Evolutionary conservation across 2,888 invertebrate genomes (phyloP), one percentile per base, ranked within the genome.

Genomic region (Dioctria rufipes): DNA sequence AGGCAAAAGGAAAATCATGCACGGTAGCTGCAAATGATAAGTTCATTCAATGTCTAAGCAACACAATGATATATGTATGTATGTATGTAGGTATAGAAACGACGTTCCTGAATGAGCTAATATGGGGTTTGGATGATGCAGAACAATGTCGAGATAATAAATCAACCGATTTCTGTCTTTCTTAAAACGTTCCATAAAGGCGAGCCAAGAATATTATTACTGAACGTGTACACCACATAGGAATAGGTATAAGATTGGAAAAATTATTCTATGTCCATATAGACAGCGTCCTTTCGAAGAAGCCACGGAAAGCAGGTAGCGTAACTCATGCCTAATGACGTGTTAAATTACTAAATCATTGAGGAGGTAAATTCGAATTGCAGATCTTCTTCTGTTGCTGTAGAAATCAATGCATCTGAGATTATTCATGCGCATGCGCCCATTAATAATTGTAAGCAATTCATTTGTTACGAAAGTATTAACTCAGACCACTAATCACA

Each of bases 341-440:
- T 51, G 51, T 51, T 51, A 11, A 51, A 51, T 51, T 51, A 51
- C 51, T 9, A 51, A 51, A 51, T 51, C 51, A 51, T 51, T 51
- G 11, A 11, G 51, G 6, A 11, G 51, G 51, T 11, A 11, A 6
- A 51, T 51, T 51, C 8, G 51, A 51, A 11, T 51, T 11, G 51
- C 51, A 9, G 51, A 51, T 51, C 51, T 11, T 11, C 51, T 9
- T 6, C 51, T 9, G 6, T 2, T 9, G 51, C 51, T 11, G 6
- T 11, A 51, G 51, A 51, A 9, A 51, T 25, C 51, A 51, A 11
- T 51, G 51, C 51, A 51, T 51, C 51, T 51, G 6, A 11, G 8
- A 51, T 11, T 51, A 25, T 25, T 25, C 25, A 25, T 25, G 25
- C 25, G 25, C 25, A 25, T 25, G 25, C 25, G 25, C 25, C 25